Conservation (phyloP, 1,140 invertebrate genomes). For the Drosophila leontia region DNA sequence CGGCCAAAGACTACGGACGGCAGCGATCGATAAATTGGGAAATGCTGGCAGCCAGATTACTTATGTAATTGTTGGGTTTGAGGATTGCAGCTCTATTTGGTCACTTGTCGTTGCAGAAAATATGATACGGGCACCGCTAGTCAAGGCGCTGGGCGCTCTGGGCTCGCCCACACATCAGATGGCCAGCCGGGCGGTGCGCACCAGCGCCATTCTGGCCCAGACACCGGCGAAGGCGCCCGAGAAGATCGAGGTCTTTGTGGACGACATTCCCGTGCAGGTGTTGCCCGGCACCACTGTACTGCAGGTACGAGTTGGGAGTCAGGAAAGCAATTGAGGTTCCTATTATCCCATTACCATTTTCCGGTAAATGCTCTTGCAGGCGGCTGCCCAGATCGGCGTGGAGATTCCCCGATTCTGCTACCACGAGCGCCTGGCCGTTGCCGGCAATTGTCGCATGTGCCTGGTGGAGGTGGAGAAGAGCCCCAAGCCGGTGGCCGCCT, state of each 20-base stretch:
- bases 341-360: background rate
- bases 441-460: conserved; percentile 99
- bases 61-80: conserved; percentile 73
- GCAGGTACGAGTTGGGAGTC: conserved; percentile 88
- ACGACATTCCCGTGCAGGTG: conserved; percentile 97
- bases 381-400: conserved; percentile 97
- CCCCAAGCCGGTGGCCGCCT: conserved; percentile 98
- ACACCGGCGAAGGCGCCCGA: conserved; percentile 88
- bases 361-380: conserved; percentile 86
- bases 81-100: conserved; percentile 32
- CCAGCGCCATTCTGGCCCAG: conserved; percentile 83
- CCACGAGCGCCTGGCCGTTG: conserved; percentile 98
- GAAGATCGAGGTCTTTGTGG: conserved; percentile 98
- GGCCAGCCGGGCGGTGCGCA: conserved; percentile 78
- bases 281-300: conserved; percentile 98
- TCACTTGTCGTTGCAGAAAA: conserved; percentile 72
- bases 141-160: conserved; percentile 81
- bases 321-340: too few relatives aligned
- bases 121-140: conserved; percentile 84
- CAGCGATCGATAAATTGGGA: conserved; percentile 40
- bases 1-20: background rate
- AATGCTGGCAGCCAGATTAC: conserved; percentile 45
- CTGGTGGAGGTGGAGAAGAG: conserved; percentile 99
- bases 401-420: conserved; percentile 99
- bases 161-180: conserved; percentile 82